phyloP scores from a whole-genome alignment of 2,888 invertebrate species.

The Choreutis nemorana region DNA sequence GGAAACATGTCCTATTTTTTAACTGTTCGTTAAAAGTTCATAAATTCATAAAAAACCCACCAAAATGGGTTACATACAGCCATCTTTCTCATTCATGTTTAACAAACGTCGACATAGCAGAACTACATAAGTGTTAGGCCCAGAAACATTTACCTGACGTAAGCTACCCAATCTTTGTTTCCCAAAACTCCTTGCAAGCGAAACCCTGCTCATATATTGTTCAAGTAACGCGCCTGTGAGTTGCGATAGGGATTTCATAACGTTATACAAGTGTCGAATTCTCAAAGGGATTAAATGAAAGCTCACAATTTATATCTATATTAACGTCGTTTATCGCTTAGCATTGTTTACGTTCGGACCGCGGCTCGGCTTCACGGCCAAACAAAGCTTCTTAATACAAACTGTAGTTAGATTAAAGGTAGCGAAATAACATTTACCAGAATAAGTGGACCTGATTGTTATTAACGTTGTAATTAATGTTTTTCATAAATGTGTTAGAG shows the following conservation, averaged over 20 bases:
- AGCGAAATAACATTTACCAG: conserved; percentile 31
- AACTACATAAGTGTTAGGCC: too few relatives aligned
- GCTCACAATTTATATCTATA: conserved; percentile 61
- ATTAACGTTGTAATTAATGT: too few relatives aligned
- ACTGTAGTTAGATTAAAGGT: conserved; percentile 57
- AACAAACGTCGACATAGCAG: too few relatives aligned
- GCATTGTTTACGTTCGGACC: conserved; percentile 57
- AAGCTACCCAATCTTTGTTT: too few relatives aligned
- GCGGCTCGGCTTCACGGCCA: conserved; percentile 43
- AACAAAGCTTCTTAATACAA: conserved; percentile 56
- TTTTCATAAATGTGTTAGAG: too few relatives aligned
- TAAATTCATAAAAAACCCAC: too few relatives aligned
- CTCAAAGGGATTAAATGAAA: conserved; percentile 56
- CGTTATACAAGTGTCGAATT: conserved; percentile 33
- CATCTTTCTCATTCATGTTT: too few relatives aligned
- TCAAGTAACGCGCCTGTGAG: conserved; percentile 24
- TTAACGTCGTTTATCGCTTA: conserved; percentile 61
- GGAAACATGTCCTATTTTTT: too few relatives aligned
- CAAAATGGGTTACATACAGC: too few relatives aligned
- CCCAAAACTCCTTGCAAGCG: too few relatives aligned
- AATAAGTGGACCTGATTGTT: conserved; percentile 21
- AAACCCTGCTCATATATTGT: conserved; percentile 16
- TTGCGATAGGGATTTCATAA: conserved; percentile 38
- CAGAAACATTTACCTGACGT: too few relatives aligned
- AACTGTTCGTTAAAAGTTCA: too few relatives aligned